Percentiles rank a stretch among this genome's conserved stretches.
Evolutionary conservation across 2,113 vertebrate species (phyloP).

Genomic region (Crypturellus undulatus): DNA sequence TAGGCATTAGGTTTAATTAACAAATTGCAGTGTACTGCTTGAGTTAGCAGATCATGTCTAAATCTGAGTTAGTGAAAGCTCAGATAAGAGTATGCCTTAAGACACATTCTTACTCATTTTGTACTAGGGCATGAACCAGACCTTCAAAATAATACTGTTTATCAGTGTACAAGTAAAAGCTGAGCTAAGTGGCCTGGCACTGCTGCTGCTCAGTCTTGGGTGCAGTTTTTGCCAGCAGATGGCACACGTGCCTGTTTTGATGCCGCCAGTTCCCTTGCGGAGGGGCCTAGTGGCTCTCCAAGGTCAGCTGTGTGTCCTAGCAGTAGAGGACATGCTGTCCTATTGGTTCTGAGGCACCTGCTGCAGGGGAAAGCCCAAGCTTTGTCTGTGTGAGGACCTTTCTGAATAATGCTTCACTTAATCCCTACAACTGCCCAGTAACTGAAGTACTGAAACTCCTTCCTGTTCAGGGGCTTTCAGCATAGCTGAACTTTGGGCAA

Average conservation of each 20-base stretch:
- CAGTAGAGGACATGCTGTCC: neutral
- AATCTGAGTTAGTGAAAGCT: neutral
- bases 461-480: neutral
- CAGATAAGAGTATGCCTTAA: neutral
- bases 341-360: neutral
- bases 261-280: neutral
- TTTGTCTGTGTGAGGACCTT: neutral
- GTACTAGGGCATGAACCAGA: neutral
- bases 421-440: neutral
- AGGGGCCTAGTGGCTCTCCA: neutral
- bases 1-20: neutral
- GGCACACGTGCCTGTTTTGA: neutral
- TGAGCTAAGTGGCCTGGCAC: neutral
- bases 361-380: neutral
- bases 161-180: fast-evolving
- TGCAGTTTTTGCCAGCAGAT: conserved; percentile 10
- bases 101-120: neutral
- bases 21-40: neutral
- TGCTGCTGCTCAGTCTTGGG: neutral
- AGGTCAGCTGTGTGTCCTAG: conserved; percentile 10
- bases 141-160: fast-evolving
- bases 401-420: neutral
- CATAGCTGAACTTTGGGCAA: neutral
- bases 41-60: neutral
- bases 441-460: neutral